Conservation (phyloP, 2,888 invertebrate species). For the Polydrusus tereticollis region DNA sequence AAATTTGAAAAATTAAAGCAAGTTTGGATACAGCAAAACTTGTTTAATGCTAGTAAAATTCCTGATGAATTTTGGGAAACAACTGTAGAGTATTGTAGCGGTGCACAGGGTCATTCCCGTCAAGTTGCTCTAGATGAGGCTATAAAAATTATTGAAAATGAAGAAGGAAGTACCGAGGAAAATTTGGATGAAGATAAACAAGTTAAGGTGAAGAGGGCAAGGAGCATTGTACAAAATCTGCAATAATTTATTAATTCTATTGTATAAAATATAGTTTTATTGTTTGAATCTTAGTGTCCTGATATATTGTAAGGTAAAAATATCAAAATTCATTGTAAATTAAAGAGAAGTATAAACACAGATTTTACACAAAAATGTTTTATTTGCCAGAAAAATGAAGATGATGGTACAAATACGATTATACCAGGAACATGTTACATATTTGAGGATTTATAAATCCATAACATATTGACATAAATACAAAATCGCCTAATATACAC, state of each 20-base stretch:
- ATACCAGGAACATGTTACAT: constrained; percentile 32
- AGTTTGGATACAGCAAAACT: constrained; percentile 80
- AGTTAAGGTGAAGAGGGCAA: constrained; percentile 69
- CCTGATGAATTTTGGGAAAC: constrained; percentile 75
- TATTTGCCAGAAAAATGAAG: constrained; percentile 26
- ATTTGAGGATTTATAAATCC: constrained; percentile 22
- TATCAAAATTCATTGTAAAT: no score
- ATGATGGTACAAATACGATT: constrained; percentile 21
- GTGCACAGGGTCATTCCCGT: constrained; percentile 77
- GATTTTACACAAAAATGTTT: constrained; percentile 26
- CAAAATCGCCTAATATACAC: constrained; percentile 35
- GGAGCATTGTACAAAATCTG: constrained; percentile 76
- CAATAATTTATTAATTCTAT: no score
- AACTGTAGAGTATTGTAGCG: constrained; percentile 79
- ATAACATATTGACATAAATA: constrained; percentile 37
- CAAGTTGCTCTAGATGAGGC: constrained; percentile 75
- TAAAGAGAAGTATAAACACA: background rate
- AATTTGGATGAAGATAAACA: constrained; percentile 58
- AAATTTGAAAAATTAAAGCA: constrained; percentile 85
- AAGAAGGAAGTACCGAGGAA: constrained; percentile 72
- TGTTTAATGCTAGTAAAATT: constrained; percentile 73
- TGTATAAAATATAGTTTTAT: no score
- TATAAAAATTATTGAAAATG: constrained; percentile 72
- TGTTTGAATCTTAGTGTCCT: no score
- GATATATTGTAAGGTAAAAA: no score